These are phyloP conservation scores for Rhynchophorus ferrugineus DNA, from an alignment of 1,140 invertebrate species.

Conservation along the genomic window DNA sequence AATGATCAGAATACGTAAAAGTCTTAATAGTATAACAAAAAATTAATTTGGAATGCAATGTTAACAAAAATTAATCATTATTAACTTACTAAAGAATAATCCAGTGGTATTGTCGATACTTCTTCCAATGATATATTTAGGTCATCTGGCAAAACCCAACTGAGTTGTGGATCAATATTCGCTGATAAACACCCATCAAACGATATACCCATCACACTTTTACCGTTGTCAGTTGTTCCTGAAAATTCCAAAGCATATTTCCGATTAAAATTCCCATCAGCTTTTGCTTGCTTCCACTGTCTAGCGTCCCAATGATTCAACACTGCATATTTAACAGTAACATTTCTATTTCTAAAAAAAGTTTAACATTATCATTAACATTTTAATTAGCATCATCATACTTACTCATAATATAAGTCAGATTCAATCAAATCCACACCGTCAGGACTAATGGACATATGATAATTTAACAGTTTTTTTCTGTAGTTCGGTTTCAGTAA, in stretches of 20 bases:
- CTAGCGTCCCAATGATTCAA: neutral
- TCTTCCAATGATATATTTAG: slow-evolving; percentile 68
- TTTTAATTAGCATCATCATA: too few species aligned
- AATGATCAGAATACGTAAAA: too few species aligned
- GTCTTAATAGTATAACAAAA: too few species aligned
- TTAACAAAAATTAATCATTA: too few species aligned
- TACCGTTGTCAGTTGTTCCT: slow-evolving; percentile 2
- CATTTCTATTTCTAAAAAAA: neutral
- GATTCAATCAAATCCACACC: too few species aligned
- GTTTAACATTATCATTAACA: too few species aligned
- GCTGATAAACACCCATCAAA: slow-evolving; percentile 50
- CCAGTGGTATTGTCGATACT: slow-evolving; percentile 76
- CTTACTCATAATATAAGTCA: too few species aligned
- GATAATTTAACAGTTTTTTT: too few species aligned
- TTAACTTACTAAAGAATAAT: slow-evolving; percentile 46
- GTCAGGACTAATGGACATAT: too few species aligned
- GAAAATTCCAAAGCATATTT: slow-evolving; percentile 7
- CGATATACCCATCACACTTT: slow-evolving; percentile 47
- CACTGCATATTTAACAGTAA: neutral
- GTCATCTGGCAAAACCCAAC: slow-evolving; percentile 70
- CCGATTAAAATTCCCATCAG: neutral
- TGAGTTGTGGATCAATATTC: slow-evolving; percentile 48
- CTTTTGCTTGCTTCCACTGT: neutral
- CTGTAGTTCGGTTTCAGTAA: too few species aligned
- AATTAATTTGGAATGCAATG: too few species aligned